These are phyloP conservation scores for Campoletis sonorensis DNA, from an alignment of 1,140 invertebrate genomes.

Conservation along the genomic window DNA sequence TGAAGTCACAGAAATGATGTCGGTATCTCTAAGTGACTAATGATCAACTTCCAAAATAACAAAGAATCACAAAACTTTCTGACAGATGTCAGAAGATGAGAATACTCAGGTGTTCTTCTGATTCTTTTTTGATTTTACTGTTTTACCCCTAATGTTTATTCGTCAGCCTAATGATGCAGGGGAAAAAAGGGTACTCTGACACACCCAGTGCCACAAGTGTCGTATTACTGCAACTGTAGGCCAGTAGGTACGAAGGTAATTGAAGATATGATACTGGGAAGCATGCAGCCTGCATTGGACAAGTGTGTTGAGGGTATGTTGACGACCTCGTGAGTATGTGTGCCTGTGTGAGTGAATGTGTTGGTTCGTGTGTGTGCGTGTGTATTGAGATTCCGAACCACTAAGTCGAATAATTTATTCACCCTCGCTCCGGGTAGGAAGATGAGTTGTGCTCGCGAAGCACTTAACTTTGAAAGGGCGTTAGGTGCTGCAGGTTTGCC, in stretches of 20 bases:
- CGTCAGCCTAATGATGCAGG: background rate
- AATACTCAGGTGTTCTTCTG: too few species aligned
- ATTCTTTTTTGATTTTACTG: background rate
- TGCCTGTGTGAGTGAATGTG: background rate
- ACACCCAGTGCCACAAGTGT: slow-evolving; percentile 24
- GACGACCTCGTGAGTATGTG: background rate
- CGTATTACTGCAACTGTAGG: slow-evolving; percentile 35
- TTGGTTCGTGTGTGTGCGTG: background rate
- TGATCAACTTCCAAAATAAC: too few species aligned
- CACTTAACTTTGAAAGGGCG: slow-evolving; percentile 33
- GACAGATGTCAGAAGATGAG: too few species aligned
- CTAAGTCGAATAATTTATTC: slow-evolving; percentile 45
- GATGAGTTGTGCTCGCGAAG: slow-evolving; percentile 30
- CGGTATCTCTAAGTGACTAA: too few species aligned
- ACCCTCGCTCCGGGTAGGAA: slow-evolving; percentile 32
- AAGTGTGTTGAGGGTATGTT: slow-evolving; percentile 39
- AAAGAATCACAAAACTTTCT: too few species aligned
- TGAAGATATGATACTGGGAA: slow-evolving; percentile 41
- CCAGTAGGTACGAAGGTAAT: slow-evolving; percentile 37
- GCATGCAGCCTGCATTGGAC: slow-evolving; percentile 22
- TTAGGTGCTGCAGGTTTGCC: slow-evolving; percentile 25
- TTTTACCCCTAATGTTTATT: background rate
- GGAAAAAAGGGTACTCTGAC: background rate
- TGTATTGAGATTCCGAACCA: slow-evolving; percentile 25
- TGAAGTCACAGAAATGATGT: too few species aligned